Percentiles rank a stretch among this genome's conserved stretches.
Conservation (phyloP, 2,888 invertebrate species). For the Calephelis perditalis region DNA sequence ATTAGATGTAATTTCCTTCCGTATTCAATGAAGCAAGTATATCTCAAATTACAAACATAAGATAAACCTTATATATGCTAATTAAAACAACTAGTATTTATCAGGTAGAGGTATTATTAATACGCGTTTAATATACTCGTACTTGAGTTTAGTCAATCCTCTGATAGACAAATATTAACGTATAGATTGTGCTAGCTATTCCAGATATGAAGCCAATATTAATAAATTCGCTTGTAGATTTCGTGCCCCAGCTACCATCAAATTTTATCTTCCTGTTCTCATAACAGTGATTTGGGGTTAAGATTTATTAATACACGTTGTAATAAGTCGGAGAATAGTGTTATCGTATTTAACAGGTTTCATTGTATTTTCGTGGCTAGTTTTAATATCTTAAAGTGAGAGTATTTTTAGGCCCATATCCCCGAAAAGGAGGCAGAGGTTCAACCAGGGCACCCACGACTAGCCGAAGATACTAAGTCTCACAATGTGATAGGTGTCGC, state of each 20-base stretch:
- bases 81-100: slow-evolving; percentile 1
- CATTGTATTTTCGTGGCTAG: too few species aligned
- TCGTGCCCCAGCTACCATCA: slow-evolving; percentile 1
- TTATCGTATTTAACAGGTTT: background rate
- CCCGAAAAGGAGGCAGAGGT: too few species aligned
- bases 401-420: too few species aligned
- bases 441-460: too few species aligned
- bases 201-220: slow-evolving; percentile 19
- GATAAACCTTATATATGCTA: background rate
- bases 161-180: slow-evolving; percentile 15
- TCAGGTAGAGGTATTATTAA: background rate
- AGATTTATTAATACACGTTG: slow-evolving; percentile 13
- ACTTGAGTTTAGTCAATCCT: slow-evolving; percentile 7
- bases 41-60: background rate
- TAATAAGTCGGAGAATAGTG: slow-evolving; percentile 1
- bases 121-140: background rate
- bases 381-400: too few species aligned
- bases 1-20: too few species aligned
- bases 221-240: slow-evolving; percentile 15
- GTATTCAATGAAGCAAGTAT: too few species aligned
- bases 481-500: too few species aligned
- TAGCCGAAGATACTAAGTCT: too few species aligned
- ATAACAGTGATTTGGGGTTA: background rate
- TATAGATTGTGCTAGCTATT: slow-evolving; percentile 16
- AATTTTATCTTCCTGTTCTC: slow-evolving; percentile 12